phyloP scores from a whole-genome alignment of 2,888 invertebrate species.

The Hirtodrosophila confusa region DNA sequence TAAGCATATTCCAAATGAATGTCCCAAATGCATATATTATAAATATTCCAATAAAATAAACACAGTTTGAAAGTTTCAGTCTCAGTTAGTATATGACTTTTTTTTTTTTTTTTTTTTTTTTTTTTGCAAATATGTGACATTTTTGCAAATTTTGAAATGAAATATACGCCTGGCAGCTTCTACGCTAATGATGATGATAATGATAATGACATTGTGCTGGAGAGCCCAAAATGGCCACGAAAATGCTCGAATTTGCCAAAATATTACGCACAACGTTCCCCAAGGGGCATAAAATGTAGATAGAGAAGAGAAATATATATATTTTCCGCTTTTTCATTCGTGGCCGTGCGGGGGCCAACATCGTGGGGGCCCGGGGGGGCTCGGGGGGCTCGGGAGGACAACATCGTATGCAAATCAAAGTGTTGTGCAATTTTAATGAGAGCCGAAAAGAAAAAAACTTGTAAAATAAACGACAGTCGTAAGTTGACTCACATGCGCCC shows the following conservation, averaged over 20 bases:
- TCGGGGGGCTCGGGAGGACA: no score
- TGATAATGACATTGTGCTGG: constrained; percentile 51
- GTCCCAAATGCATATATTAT: no score
- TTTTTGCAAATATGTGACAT: constrained; percentile 20
- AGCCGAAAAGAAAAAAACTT: constrained; percentile 25
- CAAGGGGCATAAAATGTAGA: constrained; percentile 20
- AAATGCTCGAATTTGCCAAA: constrained; percentile 56
- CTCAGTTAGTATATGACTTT: no score
- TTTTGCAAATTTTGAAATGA: constrained; percentile 45
- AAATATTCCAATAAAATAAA: no score
- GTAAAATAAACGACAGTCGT: constrained; percentile 24
- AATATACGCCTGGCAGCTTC: constrained; percentile 31
- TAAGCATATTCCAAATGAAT: no score
- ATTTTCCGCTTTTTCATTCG: constrained; percentile 32
- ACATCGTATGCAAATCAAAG: constrained; percentile 71
- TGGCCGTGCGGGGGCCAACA: not conserved
- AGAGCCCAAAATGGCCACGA: constrained; percentile 42
- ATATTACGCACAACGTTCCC: constrained; percentile 36
- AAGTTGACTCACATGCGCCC: constrained; percentile 6
- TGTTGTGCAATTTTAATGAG: constrained; percentile 79
- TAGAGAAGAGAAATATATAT: constrained; percentile 17
- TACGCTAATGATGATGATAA: constrained; percentile 50
- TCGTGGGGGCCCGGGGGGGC: no score
- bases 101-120: no score
- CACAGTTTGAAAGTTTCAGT: constrained; percentile 31